Conservation (phyloP, 2,888 invertebrate genomes). For the Ecdyonurus torrentis region DNA sequence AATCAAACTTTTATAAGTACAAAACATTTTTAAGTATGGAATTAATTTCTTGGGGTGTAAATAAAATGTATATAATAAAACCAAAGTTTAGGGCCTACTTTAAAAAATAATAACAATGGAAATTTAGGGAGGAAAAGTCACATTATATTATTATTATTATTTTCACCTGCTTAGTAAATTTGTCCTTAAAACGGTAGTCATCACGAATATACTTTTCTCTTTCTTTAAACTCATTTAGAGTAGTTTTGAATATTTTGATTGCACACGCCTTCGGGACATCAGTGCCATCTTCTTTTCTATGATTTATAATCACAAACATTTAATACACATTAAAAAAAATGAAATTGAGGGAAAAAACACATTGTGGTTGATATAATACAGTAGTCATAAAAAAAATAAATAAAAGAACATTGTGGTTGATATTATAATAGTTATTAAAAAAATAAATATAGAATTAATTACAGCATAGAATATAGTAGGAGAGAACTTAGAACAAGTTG, state of each 20-base stretch:
- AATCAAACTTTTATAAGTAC: no score
- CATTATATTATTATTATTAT: background rate
- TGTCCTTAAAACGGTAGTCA: conserved; percentile 39
- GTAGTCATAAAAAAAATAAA: background rate
- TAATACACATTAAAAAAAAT: background rate
- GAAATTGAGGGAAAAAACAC: background rate
- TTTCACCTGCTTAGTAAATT: conserved; percentile 27
- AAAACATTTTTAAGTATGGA: no score
- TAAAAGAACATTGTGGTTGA: background rate
- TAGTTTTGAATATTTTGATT: conserved; percentile 40
- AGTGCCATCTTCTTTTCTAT: conserved; percentile 7
- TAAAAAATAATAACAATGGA: background rate
- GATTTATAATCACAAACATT: no score
- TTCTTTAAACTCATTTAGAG: conserved; percentile 38
- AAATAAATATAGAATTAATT: no score
- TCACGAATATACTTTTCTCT: conserved; percentile 37
- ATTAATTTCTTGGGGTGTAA: no score
- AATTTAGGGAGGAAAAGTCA: background rate
- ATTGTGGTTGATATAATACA: no score
- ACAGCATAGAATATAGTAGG: no score
- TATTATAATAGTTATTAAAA: background rate
- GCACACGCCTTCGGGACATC: conserved; percentile 30
- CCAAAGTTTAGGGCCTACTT: no score
- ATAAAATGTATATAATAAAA: no score
- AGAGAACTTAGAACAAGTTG: no score